Evolutionary conservation across 37 sponge, comb jelly and placozoan genomes (phyloP).

Genomic region (Cliona cf. orientalis): DNA sequence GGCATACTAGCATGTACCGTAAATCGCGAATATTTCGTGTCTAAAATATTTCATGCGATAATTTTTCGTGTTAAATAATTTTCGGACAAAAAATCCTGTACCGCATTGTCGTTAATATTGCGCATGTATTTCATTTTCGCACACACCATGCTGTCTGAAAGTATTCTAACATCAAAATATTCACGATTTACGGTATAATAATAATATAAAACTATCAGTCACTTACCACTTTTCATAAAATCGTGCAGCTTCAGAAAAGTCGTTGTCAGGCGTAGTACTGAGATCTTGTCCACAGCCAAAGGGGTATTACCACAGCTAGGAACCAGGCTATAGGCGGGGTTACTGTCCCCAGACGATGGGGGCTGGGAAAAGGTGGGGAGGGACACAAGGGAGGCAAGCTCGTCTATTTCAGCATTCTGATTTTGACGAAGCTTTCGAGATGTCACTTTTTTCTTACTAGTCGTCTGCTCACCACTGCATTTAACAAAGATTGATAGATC

Average conservation of each 20-base stretch:
- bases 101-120: no score
- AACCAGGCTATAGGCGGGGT: neutral
- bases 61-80: no score
- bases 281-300: constrained; percentile 78
- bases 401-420: constrained; percentile 62
- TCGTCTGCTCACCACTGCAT: constrained; percentile 26
- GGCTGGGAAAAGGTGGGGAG: constrained; percentile 2
- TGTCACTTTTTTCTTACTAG: constrained; percentile 12
- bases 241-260: constrained; percentile 66
- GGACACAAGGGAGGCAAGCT: constrained; percentile 35
- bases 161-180: no score
- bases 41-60: no score
- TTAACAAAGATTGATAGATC: neutral
- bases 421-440: constrained; percentile 41
- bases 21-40: no score
- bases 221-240: constrained; percentile 19
- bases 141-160: no score
- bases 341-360: neutral
- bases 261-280: constrained; percentile 58
- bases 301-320: no score
- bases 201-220: no score
- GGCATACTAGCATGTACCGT: no score
- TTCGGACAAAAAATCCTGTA: no score
- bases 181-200: no score
- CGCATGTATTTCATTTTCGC: no score